Evolutionary conservation across 2,797 vertebrate species (phyloP).

Genomic region (Chiroxiphia lanceolata): DNA sequence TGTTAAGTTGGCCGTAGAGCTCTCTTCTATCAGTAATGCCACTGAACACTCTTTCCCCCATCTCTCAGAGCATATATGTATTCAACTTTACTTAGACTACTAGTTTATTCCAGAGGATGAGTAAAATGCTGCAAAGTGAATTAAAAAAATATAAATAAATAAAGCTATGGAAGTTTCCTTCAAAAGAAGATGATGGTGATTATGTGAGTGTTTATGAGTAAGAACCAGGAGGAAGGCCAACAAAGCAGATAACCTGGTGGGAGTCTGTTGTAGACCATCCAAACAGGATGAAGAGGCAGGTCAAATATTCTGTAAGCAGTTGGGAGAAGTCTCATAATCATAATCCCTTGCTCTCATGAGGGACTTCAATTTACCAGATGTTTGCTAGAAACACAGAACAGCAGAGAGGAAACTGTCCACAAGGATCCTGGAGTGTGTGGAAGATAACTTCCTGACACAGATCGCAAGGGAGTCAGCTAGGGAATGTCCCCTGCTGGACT

Average conservation of each 20-base stretch:
- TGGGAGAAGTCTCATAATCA: neutral
- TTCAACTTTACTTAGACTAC: neutral
- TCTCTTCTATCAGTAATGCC: neutral
- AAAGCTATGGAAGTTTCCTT: neutral
- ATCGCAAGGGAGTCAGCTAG: neutral
- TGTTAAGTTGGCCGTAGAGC: neutral
- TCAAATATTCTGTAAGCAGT: neutral
- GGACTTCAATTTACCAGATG: neutral
- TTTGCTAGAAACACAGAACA: neutral
- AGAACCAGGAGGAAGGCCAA: neutral
- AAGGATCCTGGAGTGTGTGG: neutral
- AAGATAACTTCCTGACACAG: neutral
- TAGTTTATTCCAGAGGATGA: neutral
- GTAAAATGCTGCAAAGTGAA: neutral
- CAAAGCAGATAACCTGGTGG: neutral
- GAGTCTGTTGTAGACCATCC: neutral
- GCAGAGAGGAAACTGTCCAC: too few species aligned
- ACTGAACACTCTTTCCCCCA: neutral
- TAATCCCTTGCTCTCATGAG: accelerated
- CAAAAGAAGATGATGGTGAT: neutral
- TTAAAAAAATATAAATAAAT: too few species aligned
- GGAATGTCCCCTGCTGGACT: neutral
- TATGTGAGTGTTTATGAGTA: neutral
- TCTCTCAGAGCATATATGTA: accelerated
- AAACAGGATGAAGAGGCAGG: neutral